Conservation (phyloP, 92 coral and sea anemone species). For the Zoanthus solanderi region DNA sequence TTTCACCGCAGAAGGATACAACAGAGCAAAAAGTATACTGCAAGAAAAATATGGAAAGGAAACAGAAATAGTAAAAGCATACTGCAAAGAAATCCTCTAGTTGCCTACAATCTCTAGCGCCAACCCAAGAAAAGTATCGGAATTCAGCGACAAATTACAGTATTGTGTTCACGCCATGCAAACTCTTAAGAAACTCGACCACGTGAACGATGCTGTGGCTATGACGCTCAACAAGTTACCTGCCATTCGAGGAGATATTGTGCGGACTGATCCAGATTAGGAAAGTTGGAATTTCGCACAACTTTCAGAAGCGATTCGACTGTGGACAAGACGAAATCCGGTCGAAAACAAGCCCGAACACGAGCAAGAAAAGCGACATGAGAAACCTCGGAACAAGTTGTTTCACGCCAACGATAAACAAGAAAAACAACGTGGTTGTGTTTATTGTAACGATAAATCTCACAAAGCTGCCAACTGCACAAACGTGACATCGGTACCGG, state of each 20-base stretch:
- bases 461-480: conserved; percentile 47
- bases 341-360: conserved; percentile 44
- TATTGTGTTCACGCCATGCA: conserved; percentile 65
- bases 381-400: conserved; percentile 11
- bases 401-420: conserved; percentile 43
- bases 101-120: conserved; percentile 51
- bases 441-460: conserved; percentile 52
- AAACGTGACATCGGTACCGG: conserved; percentile 44
- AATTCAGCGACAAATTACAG: conserved; percentile 60
- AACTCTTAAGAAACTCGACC: conserved; percentile 62
- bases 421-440: conserved; percentile 51
- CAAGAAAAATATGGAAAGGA: conserved; percentile 62
- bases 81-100: conserved; percentile 58
- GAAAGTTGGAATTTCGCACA: conserved; percentile 49
- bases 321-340: conserved; percentile 60
- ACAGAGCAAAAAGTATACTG: conserved; percentile 63
- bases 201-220: conserved; percentile 57
- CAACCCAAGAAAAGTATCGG: conserved; percentile 45
- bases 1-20: conserved; percentile 62
- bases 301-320: conserved; percentile 47
- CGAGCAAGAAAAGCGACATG: conserved; percentile 18
- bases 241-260: no score
- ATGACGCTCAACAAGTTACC: no score
- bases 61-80: conserved; percentile 60
- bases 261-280: conserved; percentile 48